Conservation (phyloP, 2,113 vertebrate genomes). For the Dicrurus megarhynchus region DNA sequence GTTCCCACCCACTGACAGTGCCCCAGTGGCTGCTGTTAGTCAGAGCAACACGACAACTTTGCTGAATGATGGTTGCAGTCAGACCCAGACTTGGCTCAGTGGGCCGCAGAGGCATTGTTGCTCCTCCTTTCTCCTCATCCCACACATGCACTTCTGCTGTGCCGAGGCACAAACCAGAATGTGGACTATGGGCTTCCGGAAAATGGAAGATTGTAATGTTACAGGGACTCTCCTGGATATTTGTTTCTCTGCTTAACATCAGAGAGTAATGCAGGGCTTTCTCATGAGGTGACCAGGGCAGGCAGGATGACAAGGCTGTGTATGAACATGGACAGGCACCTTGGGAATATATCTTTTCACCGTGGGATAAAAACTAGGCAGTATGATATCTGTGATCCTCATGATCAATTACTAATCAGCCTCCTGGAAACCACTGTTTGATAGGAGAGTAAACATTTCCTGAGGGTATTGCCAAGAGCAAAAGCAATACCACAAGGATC, state of each 20-base stretch:
- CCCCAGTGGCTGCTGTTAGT: background rate
- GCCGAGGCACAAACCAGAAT: background rate
- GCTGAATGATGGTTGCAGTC: background rate
- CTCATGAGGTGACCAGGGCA: fast-evolving
- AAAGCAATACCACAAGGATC: background rate
- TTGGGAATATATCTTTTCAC: background rate
- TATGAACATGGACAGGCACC: background rate
- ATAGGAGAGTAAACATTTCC: background rate
- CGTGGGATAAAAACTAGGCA: fast-evolving
- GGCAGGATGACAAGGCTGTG: background rate
- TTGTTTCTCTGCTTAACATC: background rate
- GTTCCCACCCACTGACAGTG: background rate
- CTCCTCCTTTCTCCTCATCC: background rate
- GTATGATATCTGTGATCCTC: background rate
- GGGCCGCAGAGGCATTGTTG: background rate
- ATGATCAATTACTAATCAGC: background rate
- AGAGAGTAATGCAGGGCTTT: background rate
- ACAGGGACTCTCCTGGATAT: background rate
- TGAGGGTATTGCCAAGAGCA: background rate
- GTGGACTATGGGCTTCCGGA: background rate
- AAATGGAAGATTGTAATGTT: background rate
- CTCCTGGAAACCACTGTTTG: background rate
- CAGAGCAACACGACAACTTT: background rate
- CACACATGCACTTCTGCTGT: background rate
- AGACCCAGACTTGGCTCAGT: background rate